Percentiles rank a stretch among this genome's conserved stretches.
phyloP scores from a whole-genome alignment of 92 coral and sea anemone species.

The Zoanthus gigantus region DNA sequence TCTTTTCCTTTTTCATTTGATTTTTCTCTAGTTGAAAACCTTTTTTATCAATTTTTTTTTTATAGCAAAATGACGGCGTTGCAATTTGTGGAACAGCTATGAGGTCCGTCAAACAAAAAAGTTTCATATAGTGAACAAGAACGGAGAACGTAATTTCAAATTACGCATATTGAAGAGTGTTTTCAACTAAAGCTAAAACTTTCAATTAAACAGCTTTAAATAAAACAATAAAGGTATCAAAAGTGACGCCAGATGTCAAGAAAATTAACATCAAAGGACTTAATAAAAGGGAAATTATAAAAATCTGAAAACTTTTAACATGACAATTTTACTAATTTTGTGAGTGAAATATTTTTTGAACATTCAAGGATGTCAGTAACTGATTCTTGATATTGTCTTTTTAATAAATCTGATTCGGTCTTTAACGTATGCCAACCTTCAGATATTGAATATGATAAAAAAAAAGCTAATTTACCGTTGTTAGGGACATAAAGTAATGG shows the following conservation, averaged over 20 bases:
- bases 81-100: not conserved
- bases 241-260: slow-evolving; percentile 7
- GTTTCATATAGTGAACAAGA: not conserved
- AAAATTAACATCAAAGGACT: not conserved
- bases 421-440: no score
- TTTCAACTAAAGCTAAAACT: not conserved
- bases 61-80: not conserved
- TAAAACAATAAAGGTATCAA: not conserved
- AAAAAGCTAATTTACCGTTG: no score
- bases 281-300: not conserved
- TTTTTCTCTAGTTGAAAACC: not conserved
- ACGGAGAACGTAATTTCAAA: not conserved
- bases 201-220: not conserved
- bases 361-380: no score
- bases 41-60: not conserved
- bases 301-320: not conserved
- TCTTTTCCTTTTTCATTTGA: not conserved
- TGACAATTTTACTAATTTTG: not conserved
- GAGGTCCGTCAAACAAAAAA: not conserved
- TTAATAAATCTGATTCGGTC: no score
- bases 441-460: no score
- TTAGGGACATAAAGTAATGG: no score
- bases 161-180: not conserved
- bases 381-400: no score
- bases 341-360: not conserved